A percentile compares a stretch with the other conserved stretches of the same genome.
These are phyloP conservation scores for Drosophila percnosoma DNA, from an alignment of 2,888 invertebrate genomes.

Conservation along the genomic window DNA sequence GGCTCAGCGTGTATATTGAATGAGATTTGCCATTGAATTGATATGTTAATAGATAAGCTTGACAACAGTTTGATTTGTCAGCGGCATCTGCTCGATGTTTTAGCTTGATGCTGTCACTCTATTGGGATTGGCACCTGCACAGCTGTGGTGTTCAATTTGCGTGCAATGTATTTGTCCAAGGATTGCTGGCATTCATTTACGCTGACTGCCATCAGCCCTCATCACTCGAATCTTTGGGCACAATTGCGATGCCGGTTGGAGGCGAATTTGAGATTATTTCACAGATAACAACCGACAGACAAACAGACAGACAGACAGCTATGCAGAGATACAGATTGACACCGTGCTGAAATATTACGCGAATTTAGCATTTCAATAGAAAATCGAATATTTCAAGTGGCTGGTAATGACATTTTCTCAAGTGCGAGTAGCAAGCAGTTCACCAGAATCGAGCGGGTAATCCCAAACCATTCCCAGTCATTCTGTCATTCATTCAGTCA, in stretches of 20 bases:
- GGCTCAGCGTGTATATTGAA: not conserved
- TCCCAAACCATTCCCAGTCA: constrained; percentile 19
- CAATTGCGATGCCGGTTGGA: constrained; percentile 32
- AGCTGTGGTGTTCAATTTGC: constrained; percentile 22
- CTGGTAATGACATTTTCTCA: constrained; percentile 78
- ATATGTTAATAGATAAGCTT: not conserved
- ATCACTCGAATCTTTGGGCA: constrained; percentile 9
- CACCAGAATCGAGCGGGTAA: constrained; percentile 33
- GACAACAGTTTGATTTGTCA: not conserved
- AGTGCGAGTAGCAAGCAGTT: constrained; percentile 34
- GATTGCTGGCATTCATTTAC: constrained; percentile 11
- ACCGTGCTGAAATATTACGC: constrained; percentile 67
- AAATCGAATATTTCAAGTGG: constrained; percentile 77
- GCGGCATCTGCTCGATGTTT: not conserved
- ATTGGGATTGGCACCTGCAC: constrained; percentile 4
- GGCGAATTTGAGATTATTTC: constrained; percentile 41
- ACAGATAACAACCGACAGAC: constrained; percentile 15
- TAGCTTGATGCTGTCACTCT: not conserved
- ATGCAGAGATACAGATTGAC: constrained; percentile 1
- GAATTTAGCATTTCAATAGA: constrained; percentile 78
- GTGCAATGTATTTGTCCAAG: constrained; percentile 12
- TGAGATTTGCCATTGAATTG: not conserved
- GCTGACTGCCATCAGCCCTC: constrained; percentile 17
- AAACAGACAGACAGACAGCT: constrained; percentile 14
- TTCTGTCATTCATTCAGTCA: constrained; percentile 43